Percentiles rank a stretch among this genome's conserved stretches.
Conservation (phyloP, 2,797 vertebrate genomes). For the Buphagus erythrorhynchus region DNA sequence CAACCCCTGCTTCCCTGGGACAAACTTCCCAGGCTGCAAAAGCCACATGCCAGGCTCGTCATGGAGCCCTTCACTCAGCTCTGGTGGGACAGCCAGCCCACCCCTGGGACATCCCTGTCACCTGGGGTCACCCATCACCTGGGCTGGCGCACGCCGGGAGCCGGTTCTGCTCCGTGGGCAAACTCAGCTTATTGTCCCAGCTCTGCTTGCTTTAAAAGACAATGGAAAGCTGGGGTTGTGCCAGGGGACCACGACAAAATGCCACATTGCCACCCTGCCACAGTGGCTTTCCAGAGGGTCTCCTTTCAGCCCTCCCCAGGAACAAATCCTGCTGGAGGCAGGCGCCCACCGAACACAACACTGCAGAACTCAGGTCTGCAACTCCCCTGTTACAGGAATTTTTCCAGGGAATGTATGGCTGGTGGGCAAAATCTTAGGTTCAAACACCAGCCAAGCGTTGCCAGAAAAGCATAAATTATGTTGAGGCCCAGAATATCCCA, state of each 20-base stretch:
- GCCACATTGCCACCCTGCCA: neutral
- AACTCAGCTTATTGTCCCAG: neutral
- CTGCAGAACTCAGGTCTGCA: neutral
- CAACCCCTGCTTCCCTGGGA: neutral
- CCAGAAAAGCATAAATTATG: neutral
- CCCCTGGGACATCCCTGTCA: neutral
- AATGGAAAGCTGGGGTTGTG: neutral
- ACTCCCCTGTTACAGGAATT: fast-evolving
- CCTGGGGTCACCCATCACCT: neutral
- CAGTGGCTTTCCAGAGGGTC: neutral
- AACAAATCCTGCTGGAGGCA: neutral
- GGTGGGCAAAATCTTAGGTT: neutral
- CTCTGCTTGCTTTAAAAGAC: neutral
- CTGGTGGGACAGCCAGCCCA: fast-evolving
- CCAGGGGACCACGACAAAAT: neutral
- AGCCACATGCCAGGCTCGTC: neutral
- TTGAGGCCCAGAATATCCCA: neutral
- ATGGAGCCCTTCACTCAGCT: fast-evolving
- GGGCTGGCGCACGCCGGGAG: neutral
- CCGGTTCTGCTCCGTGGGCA: neutral
- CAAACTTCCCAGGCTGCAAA: neutral
- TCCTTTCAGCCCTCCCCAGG: neutral
- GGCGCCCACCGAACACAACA: fast-evolving
- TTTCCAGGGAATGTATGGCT: neutral
- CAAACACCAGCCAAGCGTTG: neutral